Evolutionary conservation across 2,888 invertebrate species (phyloP).

Genomic region (Sphaerophoria taeniata): DNA sequence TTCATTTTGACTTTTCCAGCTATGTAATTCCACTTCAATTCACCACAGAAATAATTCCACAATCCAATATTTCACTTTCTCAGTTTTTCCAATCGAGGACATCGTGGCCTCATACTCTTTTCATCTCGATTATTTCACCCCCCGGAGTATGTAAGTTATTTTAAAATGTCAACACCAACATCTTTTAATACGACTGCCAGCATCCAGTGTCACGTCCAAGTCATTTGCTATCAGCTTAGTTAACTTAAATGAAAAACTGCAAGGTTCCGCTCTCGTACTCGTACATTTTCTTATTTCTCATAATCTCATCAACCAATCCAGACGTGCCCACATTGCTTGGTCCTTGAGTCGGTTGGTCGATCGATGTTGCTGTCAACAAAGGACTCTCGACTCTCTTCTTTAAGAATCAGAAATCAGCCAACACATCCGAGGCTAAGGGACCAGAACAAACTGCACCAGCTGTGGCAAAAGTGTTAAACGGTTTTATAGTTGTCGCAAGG

Average conservation of each 20-base stretch:
- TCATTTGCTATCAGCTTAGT: constrained; percentile 57
- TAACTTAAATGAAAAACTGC: constrained; percentile 49
- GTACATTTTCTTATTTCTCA: background rate
- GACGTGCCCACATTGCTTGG: constrained; percentile 1
- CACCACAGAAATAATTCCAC: no score
- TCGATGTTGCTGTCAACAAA: background rate
- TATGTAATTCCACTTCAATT: no score
- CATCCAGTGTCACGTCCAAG: constrained; percentile 50
- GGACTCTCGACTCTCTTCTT: background rate
- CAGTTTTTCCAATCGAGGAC: background rate
- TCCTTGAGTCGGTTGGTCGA: background rate
- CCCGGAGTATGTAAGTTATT: background rate
- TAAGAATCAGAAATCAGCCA: background rate
- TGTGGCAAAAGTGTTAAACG: constrained; percentile 71
- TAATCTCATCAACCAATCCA: constrained; percentile 53
- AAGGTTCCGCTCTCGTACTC: constrained; percentile 9
- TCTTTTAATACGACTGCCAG: constrained; percentile 26
- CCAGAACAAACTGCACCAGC: constrained; percentile 37
- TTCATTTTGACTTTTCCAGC: no score
- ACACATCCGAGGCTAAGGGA: background rate
- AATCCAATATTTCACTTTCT: no score
- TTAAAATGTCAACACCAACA: constrained; percentile 23
- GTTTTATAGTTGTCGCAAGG: constrained; percentile 70
- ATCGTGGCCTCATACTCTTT: background rate
- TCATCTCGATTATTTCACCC: background rate